These are phyloP conservation scores for Cichladusa arquata DNA, from an alignment of 2,113 vertebrate genomes.

Conservation along the genomic window DNA sequence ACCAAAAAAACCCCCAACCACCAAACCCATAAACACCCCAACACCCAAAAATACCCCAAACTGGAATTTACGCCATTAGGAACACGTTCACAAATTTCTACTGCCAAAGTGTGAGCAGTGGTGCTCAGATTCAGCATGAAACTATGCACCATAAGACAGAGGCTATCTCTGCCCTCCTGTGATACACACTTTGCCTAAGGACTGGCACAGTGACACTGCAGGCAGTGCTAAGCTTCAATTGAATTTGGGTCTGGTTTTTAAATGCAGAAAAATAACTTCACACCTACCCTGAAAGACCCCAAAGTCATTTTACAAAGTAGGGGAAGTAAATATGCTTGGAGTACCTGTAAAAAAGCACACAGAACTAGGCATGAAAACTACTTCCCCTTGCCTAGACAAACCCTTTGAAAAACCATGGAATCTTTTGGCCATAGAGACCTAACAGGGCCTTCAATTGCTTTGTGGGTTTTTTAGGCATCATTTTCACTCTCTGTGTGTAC, in stretches of 20 bases:
- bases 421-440: neutral
- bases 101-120: neutral
- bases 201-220: neutral
- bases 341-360: neutral
- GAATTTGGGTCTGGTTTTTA: neutral
- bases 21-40: neutral
- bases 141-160: neutral
- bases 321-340: neutral
- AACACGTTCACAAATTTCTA: accelerated
- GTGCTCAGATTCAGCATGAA: neutral
- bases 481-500: neutral
- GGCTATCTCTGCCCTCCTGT: neutral
- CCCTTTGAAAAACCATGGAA: neutral
- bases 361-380: neutral
- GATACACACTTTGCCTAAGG: neutral
- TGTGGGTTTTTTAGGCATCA: neutral
- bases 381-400: neutral
- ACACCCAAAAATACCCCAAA: accelerated
- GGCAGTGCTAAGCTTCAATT: neutral
- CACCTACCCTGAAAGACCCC: neutral
- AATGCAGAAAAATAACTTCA: neutral
- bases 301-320: neutral
- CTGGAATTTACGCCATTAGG: neutral
- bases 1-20: neutral
- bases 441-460: neutral